Conservation (phyloP, 2,888 invertebrate genomes). For the Lasius fuliginosus region DNA sequence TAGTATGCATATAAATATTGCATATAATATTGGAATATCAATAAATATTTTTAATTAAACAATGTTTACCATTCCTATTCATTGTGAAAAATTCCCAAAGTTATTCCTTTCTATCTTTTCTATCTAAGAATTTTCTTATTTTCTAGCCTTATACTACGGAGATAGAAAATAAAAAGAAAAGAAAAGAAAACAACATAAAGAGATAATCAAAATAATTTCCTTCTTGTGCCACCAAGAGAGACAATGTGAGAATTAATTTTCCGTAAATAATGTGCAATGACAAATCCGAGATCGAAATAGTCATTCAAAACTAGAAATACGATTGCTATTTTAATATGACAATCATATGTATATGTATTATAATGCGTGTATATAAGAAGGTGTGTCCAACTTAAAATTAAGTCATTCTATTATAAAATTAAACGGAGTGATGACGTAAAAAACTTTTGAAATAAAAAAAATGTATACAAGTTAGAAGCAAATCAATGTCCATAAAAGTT, state of each 20-base stretch:
- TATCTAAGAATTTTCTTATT: not conserved
- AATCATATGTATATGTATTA: not conserved
- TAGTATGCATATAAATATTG: not conserved
- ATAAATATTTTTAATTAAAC: conserved; percentile 9
- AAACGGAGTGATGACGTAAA: not conserved
- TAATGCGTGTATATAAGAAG: not conserved
- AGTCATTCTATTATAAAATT: conserved; percentile 13
- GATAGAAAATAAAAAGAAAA: not conserved
- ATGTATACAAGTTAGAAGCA: not conserved
- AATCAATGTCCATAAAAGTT: not conserved
- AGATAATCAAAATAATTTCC: not conserved
- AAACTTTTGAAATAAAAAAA: not conserved
- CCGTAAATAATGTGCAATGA: not conserved
- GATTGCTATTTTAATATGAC: not conserved
- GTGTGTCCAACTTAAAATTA: not conserved
- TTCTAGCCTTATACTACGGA: not conserved
- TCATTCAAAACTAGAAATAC: not conserved
- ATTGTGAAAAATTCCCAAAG: not conserved
- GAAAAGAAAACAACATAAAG: not conserved
- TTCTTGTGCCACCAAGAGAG: not conserved
- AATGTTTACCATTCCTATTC: not conserved
- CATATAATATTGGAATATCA: not conserved
- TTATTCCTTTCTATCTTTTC: not conserved
- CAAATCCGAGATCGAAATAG: not conserved
- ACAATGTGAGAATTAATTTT: not conserved